Percentiles rank a stretch among this genome's conserved stretches.
phyloP scores from a whole-genome alignment of 2,113 vertebrate species.

The Pygoscelis antarcticus region DNA sequence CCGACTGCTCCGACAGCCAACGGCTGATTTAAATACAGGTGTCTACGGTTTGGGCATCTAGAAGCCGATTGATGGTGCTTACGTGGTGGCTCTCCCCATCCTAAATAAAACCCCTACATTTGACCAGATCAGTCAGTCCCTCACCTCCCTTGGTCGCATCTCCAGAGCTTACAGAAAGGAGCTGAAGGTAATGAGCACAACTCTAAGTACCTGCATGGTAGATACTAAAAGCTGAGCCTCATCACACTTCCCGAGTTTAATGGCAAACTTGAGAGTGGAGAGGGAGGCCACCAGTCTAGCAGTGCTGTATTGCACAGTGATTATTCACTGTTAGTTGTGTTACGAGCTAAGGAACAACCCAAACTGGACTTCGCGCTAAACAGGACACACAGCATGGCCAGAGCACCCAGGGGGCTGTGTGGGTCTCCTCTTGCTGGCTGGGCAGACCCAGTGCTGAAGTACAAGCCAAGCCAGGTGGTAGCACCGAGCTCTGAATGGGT shows the following conservation, averaged over 20 bases:
- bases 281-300: not conserved
- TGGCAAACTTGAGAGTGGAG: not conserved
- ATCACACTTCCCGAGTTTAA: not conserved
- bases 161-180: not conserved
- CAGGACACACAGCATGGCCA: not conserved
- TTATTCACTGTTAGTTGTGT: not conserved
- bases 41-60: not conserved
- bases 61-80: rapidly evolving
- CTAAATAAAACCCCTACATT: not conserved
- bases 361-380: not conserved
- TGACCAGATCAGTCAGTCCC: not conserved
- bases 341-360: not conserved
- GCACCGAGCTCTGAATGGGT: not conserved
- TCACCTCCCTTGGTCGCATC: not conserved
- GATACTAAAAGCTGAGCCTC: not conserved
- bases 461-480: not conserved
- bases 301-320: not conserved
- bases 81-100: rapidly evolving
- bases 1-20: too few species aligned
- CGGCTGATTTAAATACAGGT: not conserved
- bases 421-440: not conserved
- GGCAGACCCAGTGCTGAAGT: not conserved
- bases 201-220: not conserved
- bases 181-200: not conserved
- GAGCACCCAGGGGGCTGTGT: not conserved